Evolutionary conservation across 2,888 invertebrate species (phyloP), one percentile per base, ranked within the genome.

Genomic region (Aspidapion aeneum): DNA sequence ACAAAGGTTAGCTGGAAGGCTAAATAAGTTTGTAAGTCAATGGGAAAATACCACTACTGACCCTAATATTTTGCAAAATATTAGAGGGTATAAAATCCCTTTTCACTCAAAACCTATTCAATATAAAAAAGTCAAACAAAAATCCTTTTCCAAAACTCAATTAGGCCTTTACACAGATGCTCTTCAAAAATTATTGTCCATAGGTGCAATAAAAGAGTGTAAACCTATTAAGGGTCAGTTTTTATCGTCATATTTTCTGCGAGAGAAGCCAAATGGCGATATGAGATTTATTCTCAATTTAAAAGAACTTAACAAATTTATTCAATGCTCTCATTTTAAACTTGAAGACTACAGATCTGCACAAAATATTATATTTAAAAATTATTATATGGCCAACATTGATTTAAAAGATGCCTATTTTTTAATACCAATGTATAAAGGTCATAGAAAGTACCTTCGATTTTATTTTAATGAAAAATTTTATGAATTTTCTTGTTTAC

Each of bases 31-130:
- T 60, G 55, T 61, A 56, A 61, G 22, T 61, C 21, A 61, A 55
- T 61, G 61, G 61, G 17, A 56, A 56, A 56, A 55, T 9, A 35
- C 55, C 61, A 61, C 61, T 22, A 17, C n/a, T 5, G 60, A 60
- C 21, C 55, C 52, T 21, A 60, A 60, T 20, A 60, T 60, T 56
- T 55, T 60, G 60, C 60, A 60, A 60, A 54, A 60, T 60, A 59
- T 59, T 52, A n/a, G n/a, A n/a, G n/a, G 55, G 18, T 60, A 60
- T 21, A 21, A 56, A 61, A 61, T 61, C 7, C 55, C 56, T 21
- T 61, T 61, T 48, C 22, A 7, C 18, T 22, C 55, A 21, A 61
- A 61, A 56, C 61, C 61, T 56, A 21, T 55, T 55, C 55, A 55
- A 61, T 17, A 21, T 21, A 55, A 55, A 16, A 21, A 21, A 55